phyloP scores from a whole-genome alignment of 1,140 invertebrate species.

The Drosophila nikananu region DNA sequence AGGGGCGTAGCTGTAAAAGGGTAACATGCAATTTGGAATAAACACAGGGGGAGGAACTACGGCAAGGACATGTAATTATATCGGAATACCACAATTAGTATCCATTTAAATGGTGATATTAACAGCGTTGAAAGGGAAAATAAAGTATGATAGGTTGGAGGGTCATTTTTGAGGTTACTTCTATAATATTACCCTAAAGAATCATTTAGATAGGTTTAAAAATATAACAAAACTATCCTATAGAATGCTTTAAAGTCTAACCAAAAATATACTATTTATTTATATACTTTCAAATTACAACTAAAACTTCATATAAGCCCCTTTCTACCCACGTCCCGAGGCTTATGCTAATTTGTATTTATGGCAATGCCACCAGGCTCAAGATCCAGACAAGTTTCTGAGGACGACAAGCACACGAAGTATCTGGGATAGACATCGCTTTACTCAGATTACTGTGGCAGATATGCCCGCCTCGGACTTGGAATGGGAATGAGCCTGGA shows the following conservation, averaged over 20 bases:
- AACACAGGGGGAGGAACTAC: not conserved
- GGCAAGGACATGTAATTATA: constrained; percentile 9
- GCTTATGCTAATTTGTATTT: constrained; percentile 51
- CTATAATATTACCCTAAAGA: not conserved
- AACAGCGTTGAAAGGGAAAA: not conserved
- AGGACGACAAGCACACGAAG: constrained; percentile 31
- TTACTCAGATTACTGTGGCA: constrained; percentile 71
- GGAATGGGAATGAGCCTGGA: constrained; percentile 28
- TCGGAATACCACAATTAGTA: not conserved
- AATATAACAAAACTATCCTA: not conserved
- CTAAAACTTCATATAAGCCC: too few relatives aligned
- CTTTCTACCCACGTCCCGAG: not conserved
- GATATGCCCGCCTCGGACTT: constrained; percentile 41
- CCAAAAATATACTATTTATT: not conserved
- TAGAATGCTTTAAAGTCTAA: too few relatives aligned
- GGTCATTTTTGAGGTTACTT: not conserved
- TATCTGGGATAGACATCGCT: constrained; percentile 64
- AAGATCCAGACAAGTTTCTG: constrained; percentile 40
- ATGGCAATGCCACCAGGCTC: constrained; percentile 41
- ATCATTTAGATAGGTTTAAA: not conserved
- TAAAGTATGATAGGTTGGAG: not conserved
- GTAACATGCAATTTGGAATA: constrained; percentile 5
- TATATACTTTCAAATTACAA: not conserved
- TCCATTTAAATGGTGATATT: not conserved
- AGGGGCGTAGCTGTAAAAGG: constrained; percentile 21